phyloP scores from a whole-genome alignment of 1,140 invertebrate species.

The Rhagoletis zephyria region DNA sequence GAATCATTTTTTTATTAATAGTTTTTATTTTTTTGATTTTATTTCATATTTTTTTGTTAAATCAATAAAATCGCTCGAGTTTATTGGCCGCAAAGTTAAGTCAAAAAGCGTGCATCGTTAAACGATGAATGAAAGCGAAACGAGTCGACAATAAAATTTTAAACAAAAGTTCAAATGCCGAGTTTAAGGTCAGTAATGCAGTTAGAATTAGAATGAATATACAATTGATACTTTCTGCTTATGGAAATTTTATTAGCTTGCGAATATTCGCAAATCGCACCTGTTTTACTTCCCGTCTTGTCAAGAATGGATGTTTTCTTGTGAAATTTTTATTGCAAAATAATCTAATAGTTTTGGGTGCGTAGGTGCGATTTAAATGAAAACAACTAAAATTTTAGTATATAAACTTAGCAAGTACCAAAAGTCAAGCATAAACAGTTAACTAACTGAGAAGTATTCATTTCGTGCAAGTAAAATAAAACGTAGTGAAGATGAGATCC shows the following conservation, averaged over 20 bases:
- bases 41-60: background rate
- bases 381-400: constrained; percentile 36
- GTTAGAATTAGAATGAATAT: constrained; percentile 26
- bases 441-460: background rate
- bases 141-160: no score
- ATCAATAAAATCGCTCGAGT: background rate
- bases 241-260: constrained; percentile 6
- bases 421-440: background rate
- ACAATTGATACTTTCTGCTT: background rate
- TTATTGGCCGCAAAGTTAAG: background rate
- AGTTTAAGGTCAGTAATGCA: constrained; percentile 26
- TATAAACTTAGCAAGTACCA: constrained; percentile 8
- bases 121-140: background rate
- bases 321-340: background rate
- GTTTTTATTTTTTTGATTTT: background rate
- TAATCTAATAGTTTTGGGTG: background rate
- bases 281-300: constrained; percentile 22
- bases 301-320: constrained; percentile 7
- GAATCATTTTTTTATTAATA: no score
- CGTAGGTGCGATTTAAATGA: background rate
- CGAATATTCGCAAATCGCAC: background rate
- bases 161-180: background rate
- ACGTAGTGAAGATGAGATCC: constrained; percentile 7
- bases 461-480: background rate
- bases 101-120: background rate